These are phyloP conservation scores for Diuraphis noxia DNA, from an alignment of 1,140 invertebrate species.

Conservation along the genomic window DNA sequence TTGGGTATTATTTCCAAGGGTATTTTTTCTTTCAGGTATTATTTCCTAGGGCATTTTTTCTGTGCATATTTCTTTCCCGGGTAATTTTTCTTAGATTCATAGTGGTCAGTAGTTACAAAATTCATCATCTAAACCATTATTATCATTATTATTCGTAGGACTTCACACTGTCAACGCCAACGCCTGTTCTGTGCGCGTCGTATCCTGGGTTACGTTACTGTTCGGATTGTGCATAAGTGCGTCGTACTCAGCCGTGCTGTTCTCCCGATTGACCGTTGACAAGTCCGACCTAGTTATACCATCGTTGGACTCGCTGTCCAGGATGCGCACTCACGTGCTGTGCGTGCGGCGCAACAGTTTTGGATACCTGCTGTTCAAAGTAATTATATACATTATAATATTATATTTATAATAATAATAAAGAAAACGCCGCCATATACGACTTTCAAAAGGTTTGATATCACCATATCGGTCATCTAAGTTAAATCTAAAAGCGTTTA, in stretches of 20 bases:
- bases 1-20: too few species aligned
- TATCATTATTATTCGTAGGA: background rate
- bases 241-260: constrained; percentile 54
- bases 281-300: constrained; percentile 46
- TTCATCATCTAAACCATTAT: background rate
- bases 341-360: constrained; percentile 53
- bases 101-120: too few species aligned
- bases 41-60: too few species aligned
- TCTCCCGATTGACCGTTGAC: constrained; percentile 54
- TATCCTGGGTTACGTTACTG: constrained; percentile 46
- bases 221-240: constrained; percentile 55
- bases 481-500: background rate
- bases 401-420: background rate
- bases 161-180: constrained; percentile 13
- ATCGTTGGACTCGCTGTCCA: constrained; percentile 50
- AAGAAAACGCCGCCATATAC: background rate
- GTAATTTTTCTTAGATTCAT: too few species aligned
- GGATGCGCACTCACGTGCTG: constrained; percentile 39
- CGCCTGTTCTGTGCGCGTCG: constrained; percentile 19
- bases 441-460: background rate
- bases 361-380: constrained; percentile 52
- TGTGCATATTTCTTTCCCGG: too few species aligned
- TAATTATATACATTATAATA: background rate
- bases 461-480: background rate
- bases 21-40: too few species aligned